Evolutionary conservation across 2,113 vertebrate genomes (phyloP), one percentile per base, ranked within the genome.

Genomic region (Eclectus roratus): DNA sequence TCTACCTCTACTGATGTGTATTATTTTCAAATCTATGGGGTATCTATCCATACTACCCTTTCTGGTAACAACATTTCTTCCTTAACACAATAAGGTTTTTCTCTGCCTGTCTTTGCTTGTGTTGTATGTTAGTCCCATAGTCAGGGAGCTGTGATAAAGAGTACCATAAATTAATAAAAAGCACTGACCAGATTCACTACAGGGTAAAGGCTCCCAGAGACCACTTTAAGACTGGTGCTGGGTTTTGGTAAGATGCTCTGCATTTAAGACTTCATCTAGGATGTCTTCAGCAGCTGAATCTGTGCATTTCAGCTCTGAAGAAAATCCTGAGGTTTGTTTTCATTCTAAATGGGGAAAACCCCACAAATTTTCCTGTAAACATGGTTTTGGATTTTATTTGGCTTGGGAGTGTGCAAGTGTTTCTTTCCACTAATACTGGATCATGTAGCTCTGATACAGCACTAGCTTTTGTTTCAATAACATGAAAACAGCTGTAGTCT

Each of bases 321-420:
- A 88, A 76, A 82, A 79, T 52, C 24, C 49, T 23, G 49, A 80
- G n/a, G 25, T 56, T 91, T 91, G 20, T 76, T 89, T 89, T 73
- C 58, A 61, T 69, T 72, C 35, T 68, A 85, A 93, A 72, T 39
- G 35, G 10, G 24, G 64, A 80, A 73, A 44, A 76, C 14, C 1
- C 7, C 21, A n/a, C 17, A 17, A 52, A 28, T 65, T 80, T 91
- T 92, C 33, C 60, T 93, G 87, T 68, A 60, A 87, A 71, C 28
- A 13, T 14, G 2, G 5, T 8, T 37, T 44, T 39, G 61, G 3
- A 0, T 70, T 90, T 91, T 69, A 74, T 91, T 94, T 64, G 70
- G 19, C 84, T 92, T 91, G 70, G 68, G 73, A 87, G 78, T 35
- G 14, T 7, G 29, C 33, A 61, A 93, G 19, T 8, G 14, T 60